phyloP scores from a whole-genome alignment of 2,797 vertebrate species.

The Mormyrops boulengeri region DNA sequence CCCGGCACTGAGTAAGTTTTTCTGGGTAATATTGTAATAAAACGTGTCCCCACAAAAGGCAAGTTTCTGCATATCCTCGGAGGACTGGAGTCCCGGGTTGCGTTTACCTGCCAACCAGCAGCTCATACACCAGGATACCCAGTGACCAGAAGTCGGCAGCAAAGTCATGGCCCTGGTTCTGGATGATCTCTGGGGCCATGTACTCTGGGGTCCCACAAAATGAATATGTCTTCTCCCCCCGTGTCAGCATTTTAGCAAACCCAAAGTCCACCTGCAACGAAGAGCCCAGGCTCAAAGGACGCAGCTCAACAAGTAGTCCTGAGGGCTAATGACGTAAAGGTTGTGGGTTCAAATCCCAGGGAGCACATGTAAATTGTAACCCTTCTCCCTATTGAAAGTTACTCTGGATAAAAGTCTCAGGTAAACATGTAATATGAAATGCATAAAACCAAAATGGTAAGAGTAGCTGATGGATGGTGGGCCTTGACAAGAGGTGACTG shows the following conservation, averaged over 20 bases:
- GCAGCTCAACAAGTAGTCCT: neutral
- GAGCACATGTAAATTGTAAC: neutral
- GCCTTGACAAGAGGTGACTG: neutral
- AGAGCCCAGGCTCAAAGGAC: neutral
- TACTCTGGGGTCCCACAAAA: conserved; percentile 78
- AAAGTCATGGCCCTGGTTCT: conserved; percentile 76
- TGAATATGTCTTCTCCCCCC: conserved; percentile 73
- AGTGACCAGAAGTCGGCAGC: conserved; percentile 77
- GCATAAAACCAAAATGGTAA: neutral
- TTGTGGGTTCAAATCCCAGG: neutral
- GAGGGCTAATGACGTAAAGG: neutral
- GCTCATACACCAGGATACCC: conserved; percentile 68
- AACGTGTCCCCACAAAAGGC: neutral
- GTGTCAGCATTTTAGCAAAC: conserved; percentile 68
- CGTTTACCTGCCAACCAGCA: conserved; percentile 66
- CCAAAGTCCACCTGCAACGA: conserved; percentile 73
- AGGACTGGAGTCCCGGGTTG: neutral
- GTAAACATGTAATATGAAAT: neutral
- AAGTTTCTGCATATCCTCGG: neutral
- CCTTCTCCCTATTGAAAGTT: neutral
- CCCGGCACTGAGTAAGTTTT: neutral
- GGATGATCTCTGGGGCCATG: conserved; percentile 75
- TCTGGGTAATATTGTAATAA: neutral
- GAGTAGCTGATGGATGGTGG: neutral
- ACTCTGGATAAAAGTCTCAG: neutral